Evolutionary conservation across 2,113 vertebrate genomes (phyloP), one percentile per base, ranked within the genome.

Genomic region (Neolamprologus ventralis): DNA sequence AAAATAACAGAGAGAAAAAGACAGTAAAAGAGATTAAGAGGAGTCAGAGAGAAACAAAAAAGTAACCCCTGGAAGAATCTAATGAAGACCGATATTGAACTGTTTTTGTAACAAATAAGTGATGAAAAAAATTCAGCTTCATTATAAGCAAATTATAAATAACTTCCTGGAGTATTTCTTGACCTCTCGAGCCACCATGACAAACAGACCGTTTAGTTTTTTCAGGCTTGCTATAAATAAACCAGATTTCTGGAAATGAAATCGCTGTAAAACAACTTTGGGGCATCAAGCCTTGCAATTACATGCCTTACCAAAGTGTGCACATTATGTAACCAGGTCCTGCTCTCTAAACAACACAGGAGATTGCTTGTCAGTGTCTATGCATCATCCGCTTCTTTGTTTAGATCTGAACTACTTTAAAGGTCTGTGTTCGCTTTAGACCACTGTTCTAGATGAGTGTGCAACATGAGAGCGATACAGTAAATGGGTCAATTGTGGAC

Each of bases 1-100:
- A 63, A 60, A 80, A 5, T 13, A 42, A 54, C 35, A 75, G 23
- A 19, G 71, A 7, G 14, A 58, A 7, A 81, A 19, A 42, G n/a
- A 75, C 33, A 83, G 57, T 42, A 4, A 79, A 58, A 2, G 45
- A 23, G 8, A 73, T 10, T 0, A 73, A 42, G 65, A 73, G 37
- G 26, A 73, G 71, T 28, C 23, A 28, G 9, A 75, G 14, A 75
- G 23, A 73, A 42, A 75, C 42, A 49, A 47, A 75, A 28, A 78
- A 49, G 71, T 12, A 13, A 49, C 23, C 26, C 1, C 0, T 49
- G 16, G 42, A n/a, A 49, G 71, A 49, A 49, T 49, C 42, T 75
- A 49, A 28, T 75, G 1, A 75, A 75, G 71, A 19, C 23, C 2
- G 0, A 17, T 4, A 31, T 2, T 47, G 23, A 49, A 0, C 9